Conservation (phyloP, 2,797 vertebrate species). For the Bradypodion pumilum region DNA sequence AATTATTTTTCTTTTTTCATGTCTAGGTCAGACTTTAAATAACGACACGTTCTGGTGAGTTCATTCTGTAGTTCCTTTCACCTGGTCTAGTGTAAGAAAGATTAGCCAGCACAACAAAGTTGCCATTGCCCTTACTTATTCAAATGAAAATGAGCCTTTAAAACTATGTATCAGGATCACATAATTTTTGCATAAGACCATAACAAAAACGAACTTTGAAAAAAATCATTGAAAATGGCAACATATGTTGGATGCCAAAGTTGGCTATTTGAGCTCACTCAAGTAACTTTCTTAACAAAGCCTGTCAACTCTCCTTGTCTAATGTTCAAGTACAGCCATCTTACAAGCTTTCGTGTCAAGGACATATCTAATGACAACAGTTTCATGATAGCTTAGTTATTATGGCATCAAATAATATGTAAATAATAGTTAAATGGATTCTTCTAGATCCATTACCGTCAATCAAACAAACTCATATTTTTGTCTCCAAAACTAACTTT, state of each 20-base stretch:
- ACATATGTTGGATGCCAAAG: slow-evolving; percentile 22
- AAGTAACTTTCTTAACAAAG: slow-evolving; percentile 36
- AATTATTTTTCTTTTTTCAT: no score
- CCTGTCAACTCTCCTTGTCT: slow-evolving; percentile 43
- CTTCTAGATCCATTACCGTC: slow-evolving; percentile 62
- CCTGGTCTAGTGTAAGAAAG: no score
- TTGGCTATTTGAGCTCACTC: slow-evolving; percentile 21
- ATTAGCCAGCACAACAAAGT: no score
- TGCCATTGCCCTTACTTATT: no score
- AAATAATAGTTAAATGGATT: slow-evolving; percentile 74
- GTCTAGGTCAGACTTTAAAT: no score
- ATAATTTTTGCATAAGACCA: no score
- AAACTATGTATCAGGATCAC: no score
- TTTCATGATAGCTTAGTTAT: slow-evolving; percentile 49
- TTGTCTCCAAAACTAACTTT: slow-evolving; percentile 56
- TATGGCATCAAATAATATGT: slow-evolving; percentile 68
- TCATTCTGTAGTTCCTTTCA: no score
- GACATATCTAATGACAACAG: slow-evolving; percentile 60
- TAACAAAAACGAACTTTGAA: no score
- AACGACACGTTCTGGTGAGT: no score
- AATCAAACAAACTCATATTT: slow-evolving; percentile 62
- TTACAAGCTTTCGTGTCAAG: slow-evolving; percentile 47
- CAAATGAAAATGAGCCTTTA: no score
- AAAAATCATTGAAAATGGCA: not conserved
- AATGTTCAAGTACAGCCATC: slow-evolving; percentile 59